Evolutionary conservation across 2,113 vertebrate species (phyloP).

Genomic region (Zosterops hypoxanthus): DNA sequence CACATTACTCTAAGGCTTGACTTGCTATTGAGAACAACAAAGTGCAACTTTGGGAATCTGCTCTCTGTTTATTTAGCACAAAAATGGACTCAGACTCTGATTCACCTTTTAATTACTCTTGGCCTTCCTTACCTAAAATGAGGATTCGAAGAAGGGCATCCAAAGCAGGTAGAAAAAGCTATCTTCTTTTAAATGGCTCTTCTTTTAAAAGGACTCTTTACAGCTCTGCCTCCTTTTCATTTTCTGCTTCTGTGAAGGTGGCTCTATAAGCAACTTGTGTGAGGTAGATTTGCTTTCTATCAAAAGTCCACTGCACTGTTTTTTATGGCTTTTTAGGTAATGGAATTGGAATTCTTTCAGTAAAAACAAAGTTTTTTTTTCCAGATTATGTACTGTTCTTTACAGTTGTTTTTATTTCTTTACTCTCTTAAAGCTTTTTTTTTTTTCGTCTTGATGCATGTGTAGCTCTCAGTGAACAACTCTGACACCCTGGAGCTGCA

Average conservation of each 20-base stretch:
- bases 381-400: neutral
- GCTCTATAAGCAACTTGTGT: neutral
- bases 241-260: neutral
- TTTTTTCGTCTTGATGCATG: neutral
- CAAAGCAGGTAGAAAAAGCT: constrained; percentile 85
- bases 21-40: constrained; percentile 54
- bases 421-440: neutral
- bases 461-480: neutral
- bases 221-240: neutral
- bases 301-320: neutral
- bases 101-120: constrained; percentile 98
- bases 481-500: neutral
- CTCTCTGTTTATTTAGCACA: constrained; percentile 37
- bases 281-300: neutral
- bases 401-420: neutral
- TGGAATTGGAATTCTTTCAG: neutral
- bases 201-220: neutral
- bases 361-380: neutral
- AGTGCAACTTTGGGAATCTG: constrained; percentile 37
- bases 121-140: constrained; percentile 97
- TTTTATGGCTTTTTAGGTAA: neutral
- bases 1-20: constrained; percentile 71
- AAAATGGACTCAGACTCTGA: constrained; percentile 98
- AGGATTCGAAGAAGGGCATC: constrained; percentile 87
- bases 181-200: constrained; percentile 3